A percentile compares a stretch with the other conserved stretches of the same genome.
These are phyloP conservation scores for Mythimna vitellina DNA, from an alignment of 2,888 invertebrate species.

Conservation along the genomic window DNA sequence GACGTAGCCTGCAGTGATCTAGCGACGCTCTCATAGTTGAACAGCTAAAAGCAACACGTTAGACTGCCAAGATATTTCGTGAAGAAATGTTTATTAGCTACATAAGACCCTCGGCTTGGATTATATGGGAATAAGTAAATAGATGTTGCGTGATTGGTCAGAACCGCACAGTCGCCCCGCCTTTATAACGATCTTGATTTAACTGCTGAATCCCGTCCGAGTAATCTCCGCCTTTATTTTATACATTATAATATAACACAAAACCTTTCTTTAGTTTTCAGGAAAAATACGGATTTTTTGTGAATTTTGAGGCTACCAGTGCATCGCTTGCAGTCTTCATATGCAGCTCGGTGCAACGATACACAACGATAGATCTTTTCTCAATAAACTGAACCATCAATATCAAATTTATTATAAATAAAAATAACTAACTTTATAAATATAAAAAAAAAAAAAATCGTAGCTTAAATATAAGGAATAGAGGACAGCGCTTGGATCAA, in stretches of 20 bases:
- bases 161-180: slow-evolving; percentile 77
- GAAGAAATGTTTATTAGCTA: slow-evolving; percentile 68
- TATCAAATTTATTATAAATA: neutral
- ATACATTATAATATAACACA: slow-evolving; percentile 25
- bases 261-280: neutral
- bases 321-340: slow-evolving; percentile 4
- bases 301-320: neutral
- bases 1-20: neutral
- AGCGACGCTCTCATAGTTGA: neutral
- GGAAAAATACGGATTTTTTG: neutral
- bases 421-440: too few relatives aligned
- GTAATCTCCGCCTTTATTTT: slow-evolving; percentile 64
- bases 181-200: slow-evolving; percentile 83
- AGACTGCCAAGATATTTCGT: slow-evolving; percentile 39
- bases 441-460: neutral
- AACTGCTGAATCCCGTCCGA: slow-evolving; percentile 66
- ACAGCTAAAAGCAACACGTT: neutral
- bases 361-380: accelerated
- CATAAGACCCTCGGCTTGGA: slow-evolving; percentile 68
- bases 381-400: neutral
- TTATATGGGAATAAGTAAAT: slow-evolving; percentile 76
- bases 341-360: slow-evolving; percentile 22
- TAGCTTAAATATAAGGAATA: neutral
- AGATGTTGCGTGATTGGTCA: slow-evolving; percentile 79
- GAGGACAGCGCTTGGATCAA: slow-evolving; percentile 23